Evolutionary conservation across 2,888 invertebrate species (phyloP).

Genomic region (Elegia similella): DNA sequence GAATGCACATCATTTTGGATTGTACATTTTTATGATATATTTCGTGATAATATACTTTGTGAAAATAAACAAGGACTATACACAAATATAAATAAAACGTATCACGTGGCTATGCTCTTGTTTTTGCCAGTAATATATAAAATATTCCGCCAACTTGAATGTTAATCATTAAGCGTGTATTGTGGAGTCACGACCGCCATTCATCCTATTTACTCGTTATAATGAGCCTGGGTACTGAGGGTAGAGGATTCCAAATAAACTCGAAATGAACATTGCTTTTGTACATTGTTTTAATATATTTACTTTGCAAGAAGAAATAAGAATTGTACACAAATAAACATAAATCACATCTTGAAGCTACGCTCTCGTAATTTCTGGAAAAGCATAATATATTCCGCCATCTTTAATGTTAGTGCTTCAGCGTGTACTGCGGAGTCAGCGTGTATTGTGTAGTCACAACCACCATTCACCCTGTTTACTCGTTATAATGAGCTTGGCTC

Average conservation of each 20-base stretch:
- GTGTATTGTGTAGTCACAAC: conserved; percentile 13
- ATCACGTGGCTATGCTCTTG: neutral
- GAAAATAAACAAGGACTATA: no score
- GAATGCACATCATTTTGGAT: neutral
- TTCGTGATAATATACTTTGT: no score
- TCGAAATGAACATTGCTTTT: neutral
- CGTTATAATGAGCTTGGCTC: neutral
- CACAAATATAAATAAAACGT: neutral
- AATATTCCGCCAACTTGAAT: neutral
- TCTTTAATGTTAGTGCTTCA: neutral
- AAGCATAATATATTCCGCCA: neutral
- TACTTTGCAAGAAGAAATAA: no score
- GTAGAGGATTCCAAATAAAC: neutral
- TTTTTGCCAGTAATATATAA: neutral
- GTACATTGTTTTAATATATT: neutral
- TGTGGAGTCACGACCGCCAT: conserved; percentile 23
- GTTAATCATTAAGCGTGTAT: neutral
- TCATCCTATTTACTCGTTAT: conserved; percentile 18
- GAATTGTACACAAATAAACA: neutral
- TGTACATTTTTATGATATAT: neutral
- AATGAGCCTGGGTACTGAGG: neutral
- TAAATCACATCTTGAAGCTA: neutral
- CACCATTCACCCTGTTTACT: conserved; percentile 25
- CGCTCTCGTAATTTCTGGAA: neutral
- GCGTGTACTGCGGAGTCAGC: no score